Evolutionary conservation across 2,113 vertebrate genomes (phyloP).

Genomic region (Solea senegalensis): DNA sequence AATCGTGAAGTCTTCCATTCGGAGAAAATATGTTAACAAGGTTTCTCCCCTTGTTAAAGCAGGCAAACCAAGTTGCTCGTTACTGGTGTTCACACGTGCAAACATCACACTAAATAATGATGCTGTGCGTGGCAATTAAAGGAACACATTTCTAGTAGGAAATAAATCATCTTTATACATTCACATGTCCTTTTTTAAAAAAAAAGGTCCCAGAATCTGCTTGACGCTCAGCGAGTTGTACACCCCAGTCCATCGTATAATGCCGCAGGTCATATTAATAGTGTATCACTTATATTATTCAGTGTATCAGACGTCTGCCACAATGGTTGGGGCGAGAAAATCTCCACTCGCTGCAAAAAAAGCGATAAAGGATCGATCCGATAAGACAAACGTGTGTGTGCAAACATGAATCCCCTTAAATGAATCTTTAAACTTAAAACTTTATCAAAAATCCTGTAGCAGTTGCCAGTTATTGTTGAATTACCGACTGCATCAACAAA

Average conservation of each 20-base stretch:
- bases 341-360: conserved; percentile 10
- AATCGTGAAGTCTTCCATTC: conserved; percentile 1
- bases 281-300: conserved; percentile 23
- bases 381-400: neutral
- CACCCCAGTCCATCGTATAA: neutral
- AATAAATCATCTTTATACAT: neutral
- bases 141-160: neutral
- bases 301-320: conserved; percentile 11
- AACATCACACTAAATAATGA: neutral
- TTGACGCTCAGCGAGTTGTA: neutral
- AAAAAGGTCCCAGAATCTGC: neutral
- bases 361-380: too few relatives aligned
- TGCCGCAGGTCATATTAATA: conserved; percentile 16
- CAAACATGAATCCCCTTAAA: neutral
- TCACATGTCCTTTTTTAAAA: neutral
- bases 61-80: neutral
- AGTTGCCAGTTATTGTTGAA: conserved; percentile 1
- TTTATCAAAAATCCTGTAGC: neutral
- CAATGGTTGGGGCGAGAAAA: conserved; percentile 5
- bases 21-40: neutral
- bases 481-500: conserved; percentile 12
- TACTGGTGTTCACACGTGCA: neutral
- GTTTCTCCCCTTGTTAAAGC: conserved; percentile 7
- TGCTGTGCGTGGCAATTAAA: neutral
- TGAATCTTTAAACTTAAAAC: too few relatives aligned